phyloP scores from a whole-genome alignment of 2,888 invertebrate genomes.

The Catocala sponsa region DNA sequence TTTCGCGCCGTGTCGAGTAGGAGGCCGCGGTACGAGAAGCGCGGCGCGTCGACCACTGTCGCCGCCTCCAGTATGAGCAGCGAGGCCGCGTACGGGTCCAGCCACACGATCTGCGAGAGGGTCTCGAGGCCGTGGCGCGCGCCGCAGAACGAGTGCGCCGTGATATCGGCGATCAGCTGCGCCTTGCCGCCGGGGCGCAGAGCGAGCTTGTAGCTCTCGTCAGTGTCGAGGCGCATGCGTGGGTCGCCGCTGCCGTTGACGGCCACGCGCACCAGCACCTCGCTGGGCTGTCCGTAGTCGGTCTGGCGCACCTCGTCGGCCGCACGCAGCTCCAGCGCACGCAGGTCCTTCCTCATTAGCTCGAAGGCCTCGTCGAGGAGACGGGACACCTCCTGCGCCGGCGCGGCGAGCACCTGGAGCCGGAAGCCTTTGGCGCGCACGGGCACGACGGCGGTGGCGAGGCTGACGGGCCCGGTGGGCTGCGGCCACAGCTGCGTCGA shows the following conservation, averaged over 20 bases:
- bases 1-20: slow-evolving; percentile 97
- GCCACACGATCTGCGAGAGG: slow-evolving; percentile 93
- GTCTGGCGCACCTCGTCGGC: slow-evolving; percentile 57
- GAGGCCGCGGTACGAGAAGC: slow-evolving; percentile 93
- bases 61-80: slow-evolving; percentile 90
- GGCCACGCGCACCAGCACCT: slow-evolving; percentile 82
- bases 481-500: slow-evolving; percentile 93
- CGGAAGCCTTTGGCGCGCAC: slow-evolving; percentile 86
- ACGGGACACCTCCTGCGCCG: slow-evolving; percentile 70
- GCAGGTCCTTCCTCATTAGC: slow-evolving; percentile 84
- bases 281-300: slow-evolving; percentile 73
- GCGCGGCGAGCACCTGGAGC: slow-evolving; percentile 74
- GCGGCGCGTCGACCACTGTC: slow-evolving; percentile 92
- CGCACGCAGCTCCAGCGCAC: slow-evolving; percentile 77
- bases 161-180: slow-evolving; percentile 89
- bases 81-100: slow-evolving; percentile 90
- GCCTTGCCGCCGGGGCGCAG: slow-evolving; percentile 82
- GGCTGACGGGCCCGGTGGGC: slow-evolving; percentile 91
- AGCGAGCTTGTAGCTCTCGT: slow-evolving; percentile 92
- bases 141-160: slow-evolving; percentile 92
- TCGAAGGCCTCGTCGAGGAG: slow-evolving; percentile 84
- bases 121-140: slow-evolving; percentile 94
- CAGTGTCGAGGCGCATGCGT: slow-evolving; percentile 90
- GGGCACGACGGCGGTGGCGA: slow-evolving; percentile 90
- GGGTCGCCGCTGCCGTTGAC: slow-evolving; percentile 86